Evolutionary conservation across 2,888 invertebrate species (phyloP), one percentile per base, ranked within the genome.

Genomic region (Epistrophe eligans): DNA sequence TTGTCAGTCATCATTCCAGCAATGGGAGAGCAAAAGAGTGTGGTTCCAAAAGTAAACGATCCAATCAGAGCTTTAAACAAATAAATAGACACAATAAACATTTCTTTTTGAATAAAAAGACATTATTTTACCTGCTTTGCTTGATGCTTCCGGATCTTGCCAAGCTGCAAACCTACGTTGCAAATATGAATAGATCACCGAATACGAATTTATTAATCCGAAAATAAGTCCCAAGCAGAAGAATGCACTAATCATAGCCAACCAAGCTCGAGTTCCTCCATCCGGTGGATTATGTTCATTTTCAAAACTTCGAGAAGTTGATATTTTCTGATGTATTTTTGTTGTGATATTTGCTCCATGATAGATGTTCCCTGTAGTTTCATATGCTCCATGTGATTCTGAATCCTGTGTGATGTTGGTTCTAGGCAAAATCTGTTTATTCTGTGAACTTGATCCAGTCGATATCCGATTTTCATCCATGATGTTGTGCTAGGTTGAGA

Each of bases 241-340:
- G 32, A 88, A 88, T 2, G 84, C 79, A 70, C 84, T 79, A 17
- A 88, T 84, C 87, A 88, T 79, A 11, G 79, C 87, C 48, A 88
- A 38, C 87, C 87, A 88, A 40, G 87, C 87, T 45, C 87, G 79
- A 62, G 79, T 76, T 24, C 87, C 87, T 28, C 87, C 87, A 73
- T 84, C 87, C 8, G 87, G 87, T 32, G 87, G 87, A 32, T 50
- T 67, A 50, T 67, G 8, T 50, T 45, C 38, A 17, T 43, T n/a
- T 13, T 66, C 28, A 15, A 19, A 81, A 0, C 40, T 10, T 6
- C 40, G 10, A 50, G 50, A 60, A 24, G 67, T 70, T 5, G 38
- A 70, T 19, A 85, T 73, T 17, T 72, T 67, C n/a, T 81, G 77
- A n/a, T 77, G 82, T 55, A 85, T 82, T 43, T 48, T 60, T 32